These are phyloP conservation scores for Lithophane ornitopus DNA, from an alignment of 2,888 invertebrate genomes.

Conservation along the genomic window DNA sequence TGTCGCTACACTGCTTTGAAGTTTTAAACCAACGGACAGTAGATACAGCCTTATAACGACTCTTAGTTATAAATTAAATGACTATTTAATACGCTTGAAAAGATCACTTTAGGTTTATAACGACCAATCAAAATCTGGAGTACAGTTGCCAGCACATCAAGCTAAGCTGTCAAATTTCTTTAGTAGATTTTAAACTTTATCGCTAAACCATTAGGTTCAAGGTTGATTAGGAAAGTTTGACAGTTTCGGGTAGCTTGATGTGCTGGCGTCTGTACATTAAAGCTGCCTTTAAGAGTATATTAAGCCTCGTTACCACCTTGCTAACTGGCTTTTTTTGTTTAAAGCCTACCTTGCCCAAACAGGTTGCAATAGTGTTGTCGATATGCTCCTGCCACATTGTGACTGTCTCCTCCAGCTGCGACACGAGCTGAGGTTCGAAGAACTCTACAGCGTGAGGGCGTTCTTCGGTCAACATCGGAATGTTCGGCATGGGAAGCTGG, in stretches of 20 bases:
- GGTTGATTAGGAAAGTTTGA: no score
- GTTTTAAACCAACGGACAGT: neutral
- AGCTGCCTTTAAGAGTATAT: neutral
- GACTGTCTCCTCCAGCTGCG: constrained; percentile 91
- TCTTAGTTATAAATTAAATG: neutral
- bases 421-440: constrained; percentile 87
- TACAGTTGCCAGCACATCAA: no score
- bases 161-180: no score
- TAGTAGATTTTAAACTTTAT: no score
- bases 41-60: neutral
- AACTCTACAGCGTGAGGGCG: constrained; percentile 76
- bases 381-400: constrained; percentile 93
- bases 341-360: constrained; percentile 86
- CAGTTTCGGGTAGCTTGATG: no score
- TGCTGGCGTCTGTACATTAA: neutral
- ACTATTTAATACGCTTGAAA: neutral
- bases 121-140: neutral
- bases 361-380: constrained; percentile 89
- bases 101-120: neutral
- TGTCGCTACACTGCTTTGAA: constrained; percentile 11
- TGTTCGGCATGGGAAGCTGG: constrained; percentile 91
- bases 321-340: no score
- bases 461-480: constrained; percentile 86
- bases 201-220: no score
- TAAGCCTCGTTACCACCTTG: neutral